phyloP scores from a whole-genome alignment of 2,113 vertebrate species.

The zebrafish (Danio rerio) region GRCz12tu NC_133192.1:23568501-23569000 shows the following conservation, averaged over 20 bases:
- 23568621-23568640: background rate
- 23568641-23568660: background rate
- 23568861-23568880: background rate
- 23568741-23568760: constrained; percentile 6
- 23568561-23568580: background rate
- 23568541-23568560: background rate
- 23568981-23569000: too few relatives aligned
- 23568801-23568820: background rate
- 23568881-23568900: background rate
- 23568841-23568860: background rate
- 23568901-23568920: background rate
- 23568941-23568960: too few relatives aligned
- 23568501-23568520: too few relatives aligned
- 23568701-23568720: constrained; percentile 22
- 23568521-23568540: too few relatives aligned
- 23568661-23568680: background rate
- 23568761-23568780: background rate
- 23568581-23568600: background rate
- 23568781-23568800: background rate
- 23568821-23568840: background rate
- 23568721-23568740: background rate
- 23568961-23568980: too few relatives aligned
- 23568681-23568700: background rate
- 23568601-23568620: background rate
- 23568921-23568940: too few relatives aligned